phyloP scores from a whole-genome alignment of 2,888 invertebrate genomes.

The Chloroclystis v-ata region DNA sequence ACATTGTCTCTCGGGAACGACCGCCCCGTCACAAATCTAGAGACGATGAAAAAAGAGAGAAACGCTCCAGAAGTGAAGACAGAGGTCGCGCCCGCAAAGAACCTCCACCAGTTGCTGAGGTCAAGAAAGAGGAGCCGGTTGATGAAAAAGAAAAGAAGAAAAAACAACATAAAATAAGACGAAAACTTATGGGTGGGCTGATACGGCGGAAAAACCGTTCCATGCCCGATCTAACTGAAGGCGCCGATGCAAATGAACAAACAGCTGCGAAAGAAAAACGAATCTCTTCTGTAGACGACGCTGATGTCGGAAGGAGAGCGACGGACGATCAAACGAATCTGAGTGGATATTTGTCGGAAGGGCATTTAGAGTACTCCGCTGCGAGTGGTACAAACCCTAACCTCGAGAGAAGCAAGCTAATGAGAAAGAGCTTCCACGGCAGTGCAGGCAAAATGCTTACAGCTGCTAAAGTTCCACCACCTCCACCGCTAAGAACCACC shows the following conservation, averaged over 20 bases:
- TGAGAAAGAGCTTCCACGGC: conserved; percentile 93
- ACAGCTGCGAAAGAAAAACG: conserved; percentile 61
- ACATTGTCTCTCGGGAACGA: conserved; percentile 83
- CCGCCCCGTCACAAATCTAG: conserved; percentile 84
- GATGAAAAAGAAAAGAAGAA: conserved; percentile 86
- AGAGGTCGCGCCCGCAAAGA: conserved; percentile 87
- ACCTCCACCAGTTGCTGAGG: conserved; percentile 82
- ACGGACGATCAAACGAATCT: conserved; percentile 78
- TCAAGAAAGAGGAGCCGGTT: conserved; percentile 80
- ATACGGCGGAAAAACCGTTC: conserved; percentile 93
- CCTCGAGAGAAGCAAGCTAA: conserved; percentile 89
- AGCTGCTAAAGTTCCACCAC: conserved; percentile 90
- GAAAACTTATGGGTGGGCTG: conserved; percentile 93
- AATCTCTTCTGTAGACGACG: conserved; percentile 84
- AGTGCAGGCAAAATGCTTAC: conserved; percentile 89
- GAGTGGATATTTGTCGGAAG: conserved; percentile 92
- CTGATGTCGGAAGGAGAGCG: conserved; percentile 82
- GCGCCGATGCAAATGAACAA: conserved; percentile 77
- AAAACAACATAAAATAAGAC: conserved; percentile 92
- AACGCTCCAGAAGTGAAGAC: conserved; percentile 90
- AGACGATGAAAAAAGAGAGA: conserved; percentile 86
- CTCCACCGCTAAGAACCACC: conserved; percentile 90
- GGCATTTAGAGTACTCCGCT: conserved; percentile 87
- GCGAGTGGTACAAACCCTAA: conserved; percentile 85
- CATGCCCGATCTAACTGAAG: conserved; percentile 94